Evolutionary conservation across 2,888 invertebrate genomes (phyloP), one percentile per base, ranked within the genome.

Genomic region (Smittia aterrima): DNA sequence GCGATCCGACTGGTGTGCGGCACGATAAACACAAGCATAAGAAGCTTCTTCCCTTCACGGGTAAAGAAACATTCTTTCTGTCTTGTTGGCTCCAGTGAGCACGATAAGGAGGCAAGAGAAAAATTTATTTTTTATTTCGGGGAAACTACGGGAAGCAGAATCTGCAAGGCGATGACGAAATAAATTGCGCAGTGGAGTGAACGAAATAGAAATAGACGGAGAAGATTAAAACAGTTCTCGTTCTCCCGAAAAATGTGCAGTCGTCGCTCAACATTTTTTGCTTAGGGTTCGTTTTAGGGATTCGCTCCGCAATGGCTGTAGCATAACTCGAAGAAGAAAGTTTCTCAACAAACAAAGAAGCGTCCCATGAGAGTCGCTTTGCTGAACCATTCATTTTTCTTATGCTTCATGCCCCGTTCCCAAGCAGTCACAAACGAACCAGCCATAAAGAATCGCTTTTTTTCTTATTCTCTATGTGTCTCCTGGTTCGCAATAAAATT

Each of bases 161-260:
- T 47, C 47, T 47, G 47, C n/a, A 47, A 47, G 47, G 11, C 16
- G 47, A 32, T 32, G 32, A 32, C 32, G 32, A 24, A 32, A 66
- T 9, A 66, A 66, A 40, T 66, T 66, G 66, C 13, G 40, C 68
- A 68, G 18, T 68, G 22, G 47, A 68, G 68, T 68, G 47, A 68
- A 24, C 41, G 47, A 24, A 68, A 68, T 68, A 41, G 66, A 66
- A 66, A 68, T 16, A 47, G 11, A 47, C 24, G 24, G 18, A 53
- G n/a, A 16, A 53, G 53, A 53, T 53, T 66, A 24, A 66, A 66
- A 66, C 27, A 20, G 40, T 66, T 40, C 20, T 38, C 13, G 66
- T 40, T 38, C 38, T 38, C 38, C 4, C 9, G 38, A 7, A 11
- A 16, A 47, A 47, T 47, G 47, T 47, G 47, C 47, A 47, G 16